Base-by-base conservation (phyloP, 2,888 invertebrate species). In the Furcula furcula region DNA sequence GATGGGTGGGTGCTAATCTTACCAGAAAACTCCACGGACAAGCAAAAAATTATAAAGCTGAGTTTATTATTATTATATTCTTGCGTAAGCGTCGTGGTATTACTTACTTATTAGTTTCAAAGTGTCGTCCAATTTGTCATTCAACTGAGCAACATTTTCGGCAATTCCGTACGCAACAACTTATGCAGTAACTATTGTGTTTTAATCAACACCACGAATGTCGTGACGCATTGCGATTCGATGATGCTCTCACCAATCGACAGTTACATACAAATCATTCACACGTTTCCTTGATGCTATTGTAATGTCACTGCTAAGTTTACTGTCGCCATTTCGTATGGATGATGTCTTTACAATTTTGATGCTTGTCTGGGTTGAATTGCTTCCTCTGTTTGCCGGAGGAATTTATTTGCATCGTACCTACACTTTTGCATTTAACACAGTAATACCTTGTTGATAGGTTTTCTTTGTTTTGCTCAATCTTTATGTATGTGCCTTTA, bases 201-300 rank as follows among this genome's bases (percentile, higher is more conserved):
- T 29, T 51, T 29, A 41, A 42, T 46, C 29, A 44, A 45, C 12
- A 23, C 18, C n/a, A 28, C 29, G 26, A 60, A 70, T 57, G 46
- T 37, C 45, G 70, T 70, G 60, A 65, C 42, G 31, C 40, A 43
- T 40, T 21, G 14, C 28, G 18, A 28, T 29, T 15, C 10, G 27
- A 18, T 25, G 9, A 41, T 59, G 68, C 76, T 76, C 76, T 76
- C 76, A 65, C 76, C 55, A 19, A 33, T 7, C 41, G 7, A 36
- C 7, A 22, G 36, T 12, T 59, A 66, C 75, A 76, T 76, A 76
- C 66, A 53, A 73, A 73, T 62, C 51, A 65, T 36, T 33, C 56
- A n/a, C 20, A 22, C 21, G 21, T 15, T 13, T 15, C 22, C 21
- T 21, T 9, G 22, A 16, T 9, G 7, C 22, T 22, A 7, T 19